Base-by-base conservation (phyloP, 2,113 vertebrate genomes). In the Columba janthina region DNA sequence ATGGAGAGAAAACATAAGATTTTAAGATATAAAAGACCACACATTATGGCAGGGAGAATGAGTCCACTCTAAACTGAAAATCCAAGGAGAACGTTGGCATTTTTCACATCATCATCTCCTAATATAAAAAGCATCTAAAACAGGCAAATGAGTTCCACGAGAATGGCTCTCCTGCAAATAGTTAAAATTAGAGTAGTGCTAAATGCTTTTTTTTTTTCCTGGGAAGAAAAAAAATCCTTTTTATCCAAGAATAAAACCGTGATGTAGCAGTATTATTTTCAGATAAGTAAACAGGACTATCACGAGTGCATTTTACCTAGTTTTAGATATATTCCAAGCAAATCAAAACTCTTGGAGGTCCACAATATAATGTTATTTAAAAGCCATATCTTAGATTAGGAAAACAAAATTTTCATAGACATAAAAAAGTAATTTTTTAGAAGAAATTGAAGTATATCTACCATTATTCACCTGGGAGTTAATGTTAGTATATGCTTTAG, bases 1-100 rank as follows among this genome's bases (percentile, higher is more conserved):
- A 79, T 10, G 83, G 94, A 91, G 79, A 95, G 42, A 95, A 91
- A 94, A 74, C 4, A 1, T 16, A 79, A 70, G 17, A 80, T 44
- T 14, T 50, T 79, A 53, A 34, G 15, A 87, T 26, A 21, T 16
- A 65, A 67, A 75, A 84, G 65, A 38, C 21, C 11, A 14, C 6
- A 8, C 2, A 16, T 7, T 24, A 26, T 2, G 11, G 12, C 53
- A 66, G 28, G 2, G 2, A 94, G n/a, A 89, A 40, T 0, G 3
- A 89, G 36, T 44, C 26, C 6, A n/a, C 56, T 70, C 60, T 62
- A 54, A 69, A 85, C 22, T 2, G 1, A 85, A 88, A 93, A 76
- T 28, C 29, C 32, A 31, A 56, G 31, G 22, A 69, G n/a, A 94
- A 81, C 0, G 0, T 0, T 24, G 29, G 51, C 38, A 94, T 51